Conservation (phyloP, 2,888 invertebrate species). For the Pterobdella sp. region DNA sequence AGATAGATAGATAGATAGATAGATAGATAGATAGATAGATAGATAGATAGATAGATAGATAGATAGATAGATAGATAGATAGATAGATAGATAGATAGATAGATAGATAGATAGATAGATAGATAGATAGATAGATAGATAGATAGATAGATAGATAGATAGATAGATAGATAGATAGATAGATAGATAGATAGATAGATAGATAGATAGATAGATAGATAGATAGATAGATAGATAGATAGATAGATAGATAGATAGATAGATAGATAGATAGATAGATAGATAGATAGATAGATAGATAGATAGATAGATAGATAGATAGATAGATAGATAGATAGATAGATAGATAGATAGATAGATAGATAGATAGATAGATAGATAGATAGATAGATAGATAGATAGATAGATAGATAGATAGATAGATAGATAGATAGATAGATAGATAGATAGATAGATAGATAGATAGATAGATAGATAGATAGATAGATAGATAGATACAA, state of each 20-base stretch:
- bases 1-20: neutral
- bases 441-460: neutral
- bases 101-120: neutral
- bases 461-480: neutral
- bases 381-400: neutral
- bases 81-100: neutral
- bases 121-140: neutral
- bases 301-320: neutral
- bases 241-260: neutral
- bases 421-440: neutral
- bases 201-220: neutral
- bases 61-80: neutral
- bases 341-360: neutral
- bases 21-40: neutral
- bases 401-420: neutral
- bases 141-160: neutral
- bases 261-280: neutral
- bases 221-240: neutral
- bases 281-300: neutral
- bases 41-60: neutral
- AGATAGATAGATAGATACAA: neutral
- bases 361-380: neutral
- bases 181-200: neutral
- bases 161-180: neutral
- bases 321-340: neutral